Base-by-base conservation (phyloP, 2,113 vertebrate species). In the Periophthalmodon schlosseri region DNA sequence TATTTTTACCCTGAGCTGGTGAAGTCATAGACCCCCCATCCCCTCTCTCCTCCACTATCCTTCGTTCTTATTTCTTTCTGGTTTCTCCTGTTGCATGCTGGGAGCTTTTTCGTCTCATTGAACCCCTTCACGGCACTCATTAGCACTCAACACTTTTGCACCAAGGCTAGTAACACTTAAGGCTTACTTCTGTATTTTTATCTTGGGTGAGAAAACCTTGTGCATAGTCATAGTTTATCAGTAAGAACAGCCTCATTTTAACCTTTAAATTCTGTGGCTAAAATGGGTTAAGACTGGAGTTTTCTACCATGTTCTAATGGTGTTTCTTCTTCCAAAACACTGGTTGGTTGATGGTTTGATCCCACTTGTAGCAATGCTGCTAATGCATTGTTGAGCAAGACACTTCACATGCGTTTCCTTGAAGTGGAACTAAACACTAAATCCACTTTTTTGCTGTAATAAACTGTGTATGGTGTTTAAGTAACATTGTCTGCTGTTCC, bases 1-100 rank as follows among this genome's bases (percentile, higher is more conserved):
- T 86, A 89, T 89, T 89, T 89, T 75, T 85, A 78, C 75, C 77
- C 7, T 54, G 23, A 23, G 34, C 72, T 76, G 67, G 73, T 77
- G 80, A 78, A 76, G 72, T 80, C 85, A 69, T 79, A 70, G 79
- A 28, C 2, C 57, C 58, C 9, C 64, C 61, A 33, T 65, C 58
- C 54, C 50, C 34, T 46, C 16, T 64, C 56, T 54, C n/a, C n/a
- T 52, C 7, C 0, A 80, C 3, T 0, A 68, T 58, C 50, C 56
- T 14, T 12, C n/a, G 24, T 65, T 18, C 20, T 75, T 18, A 39
- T 72, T 69, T 64, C 68, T 71, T 39, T 28, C 4, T 14, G 28
- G 33, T 18, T 64, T 28, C 9, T 20, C 10, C 20, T n/a, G 18
- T 33, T 58, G 46, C 78, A 75, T 64, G 70, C 79, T 80, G 79